Base-by-base conservation (phyloP, 2,113 vertebrate species). In the Aptenodytes forsteri region DNA sequence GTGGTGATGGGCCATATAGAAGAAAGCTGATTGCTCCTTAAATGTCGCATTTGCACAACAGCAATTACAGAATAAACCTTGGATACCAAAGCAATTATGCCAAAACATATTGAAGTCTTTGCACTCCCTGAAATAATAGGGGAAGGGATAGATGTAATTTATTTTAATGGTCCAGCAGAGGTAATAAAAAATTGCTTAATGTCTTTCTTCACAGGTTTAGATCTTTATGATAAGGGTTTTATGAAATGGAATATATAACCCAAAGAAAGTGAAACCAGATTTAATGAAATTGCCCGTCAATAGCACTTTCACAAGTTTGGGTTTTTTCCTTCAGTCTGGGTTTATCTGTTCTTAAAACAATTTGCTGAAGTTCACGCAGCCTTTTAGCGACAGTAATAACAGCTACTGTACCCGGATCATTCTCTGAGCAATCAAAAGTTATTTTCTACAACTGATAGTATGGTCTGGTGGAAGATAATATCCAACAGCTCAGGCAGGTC, bases 141-240 rank as follows among this genome's bases (percentile, higher is more conserved):
- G 94, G 95, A 93, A 97, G 92, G 90, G 71, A 94, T 88, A 83
- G 86, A 66, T 83, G 72, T 87, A 80, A 96, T 98, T 96, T 94
- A 95, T 97, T 97, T 96, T 97, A 97, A 95, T 95, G 89, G 88
- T 80, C 62, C 32, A 4, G 83, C 30, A 91, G 83, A 77, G 32
- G 70, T 95, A 96, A 90, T 90, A 93, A 97, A 94, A 85, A 93
- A 93, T 93, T 95, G 76, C 67, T 87, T 96, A 70, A 92, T 92
- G 88, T 94, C 44, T 25, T 76, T 97, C 93, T 97, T 91, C 73
- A 72, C 70, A 91, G 91, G 73, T 93, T 79, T 85, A 98, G 92
- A 75, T 98, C 96, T 98, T 97, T 97, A 98, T 50, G 97, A 97
- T 75, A 93, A 94, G 67, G 29, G 77, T 96, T 96, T 97, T 77